Conservation (phyloP, 35 echinoderm and acorn worm genomes). For the Patiria miniata region DNA sequence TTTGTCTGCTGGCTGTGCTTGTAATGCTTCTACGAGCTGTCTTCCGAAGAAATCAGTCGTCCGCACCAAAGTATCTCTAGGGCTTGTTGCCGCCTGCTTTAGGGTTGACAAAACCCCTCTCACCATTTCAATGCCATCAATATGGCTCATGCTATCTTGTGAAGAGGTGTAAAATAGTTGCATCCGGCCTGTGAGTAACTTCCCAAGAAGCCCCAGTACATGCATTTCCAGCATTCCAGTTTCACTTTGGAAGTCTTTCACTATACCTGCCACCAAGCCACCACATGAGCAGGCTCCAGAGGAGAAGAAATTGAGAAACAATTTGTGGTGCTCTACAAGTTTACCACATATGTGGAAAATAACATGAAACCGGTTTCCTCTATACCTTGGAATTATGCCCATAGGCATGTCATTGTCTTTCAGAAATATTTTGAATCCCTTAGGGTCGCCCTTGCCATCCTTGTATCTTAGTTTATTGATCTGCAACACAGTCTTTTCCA, state of each 20-base stretch:
- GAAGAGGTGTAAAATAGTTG: constrained; percentile 29
- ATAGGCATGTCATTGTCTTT: constrained; percentile 26
- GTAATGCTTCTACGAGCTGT: background rate
- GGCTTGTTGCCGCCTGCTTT: constrained; percentile 10
- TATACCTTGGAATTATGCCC: constrained; percentile 43
- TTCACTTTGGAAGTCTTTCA: constrained; percentile 23
- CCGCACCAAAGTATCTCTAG: background rate
- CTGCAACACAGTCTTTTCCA: constrained; percentile 57
- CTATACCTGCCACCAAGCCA: background rate
- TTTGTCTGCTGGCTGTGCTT: background rate
- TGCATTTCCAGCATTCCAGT: constrained; percentile 23
- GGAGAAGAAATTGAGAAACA: background rate
- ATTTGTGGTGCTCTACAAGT: constrained; percentile 45
- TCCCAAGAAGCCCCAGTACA: constrained; percentile 35
- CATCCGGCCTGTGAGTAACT: constrained; percentile 48
- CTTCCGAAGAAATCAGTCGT: background rate
- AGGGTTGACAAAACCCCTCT: background rate
- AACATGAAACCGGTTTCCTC: constrained; percentile 48
- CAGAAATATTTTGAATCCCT: constrained; percentile 33
- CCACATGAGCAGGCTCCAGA: constrained; percentile 30
- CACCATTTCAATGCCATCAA: constrained; percentile 35
- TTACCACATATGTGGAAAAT: constrained; percentile 45
- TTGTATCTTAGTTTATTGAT: constrained; percentile 54
- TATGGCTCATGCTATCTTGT: background rate
- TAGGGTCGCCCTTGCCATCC: constrained; percentile 62